Evolutionary conservation across 2,797 vertebrate genomes (phyloP).

Genomic region (Acestrorhynchus altus): DNA sequence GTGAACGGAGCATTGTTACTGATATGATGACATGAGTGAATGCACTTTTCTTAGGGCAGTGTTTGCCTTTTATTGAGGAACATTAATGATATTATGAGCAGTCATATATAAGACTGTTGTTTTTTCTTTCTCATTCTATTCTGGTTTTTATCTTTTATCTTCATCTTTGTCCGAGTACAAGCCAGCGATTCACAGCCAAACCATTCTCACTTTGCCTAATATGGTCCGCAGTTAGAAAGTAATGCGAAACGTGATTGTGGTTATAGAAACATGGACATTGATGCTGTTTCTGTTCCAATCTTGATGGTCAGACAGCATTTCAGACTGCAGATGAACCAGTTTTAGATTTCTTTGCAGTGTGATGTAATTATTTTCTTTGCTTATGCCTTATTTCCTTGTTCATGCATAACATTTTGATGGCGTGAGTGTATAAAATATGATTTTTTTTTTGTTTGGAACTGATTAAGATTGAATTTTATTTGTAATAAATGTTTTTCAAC

Average conservation of each 20-base stretch:
- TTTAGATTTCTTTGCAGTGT: slow-evolving; percentile 33
- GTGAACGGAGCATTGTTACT: slow-evolving; percentile 42
- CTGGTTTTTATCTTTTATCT: neutral
- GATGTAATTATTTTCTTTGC: slow-evolving; percentile 33
- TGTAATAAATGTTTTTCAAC: slow-evolving; percentile 50
- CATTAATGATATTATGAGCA: slow-evolving; percentile 70
- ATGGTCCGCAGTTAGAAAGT: slow-evolving; percentile 21
- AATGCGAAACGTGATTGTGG: slow-evolving; percentile 6
- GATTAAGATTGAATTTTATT: slow-evolving; percentile 46
- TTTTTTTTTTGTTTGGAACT: slow-evolving; percentile 36
- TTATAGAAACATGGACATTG: slow-evolving; percentile 6
- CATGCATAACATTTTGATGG: neutral
- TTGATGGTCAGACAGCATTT: neutral
- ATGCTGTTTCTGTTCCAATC: no score
- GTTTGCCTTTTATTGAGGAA: slow-evolving; percentile 47
- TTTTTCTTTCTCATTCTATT: slow-evolving; percentile 17
- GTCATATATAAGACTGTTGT: slow-evolving; percentile 10
- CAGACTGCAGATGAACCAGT: slow-evolving; percentile 8
- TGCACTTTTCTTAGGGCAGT: slow-evolving; percentile 69
- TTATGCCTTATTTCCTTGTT: slow-evolving; percentile 38
- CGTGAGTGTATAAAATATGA: slow-evolving; percentile 16
- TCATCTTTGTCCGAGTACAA: neutral
- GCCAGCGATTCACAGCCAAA: neutral
- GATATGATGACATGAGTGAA: slow-evolving; percentile 60
- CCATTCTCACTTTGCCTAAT: slow-evolving; percentile 16